Conservation (phyloP, 2,113 vertebrate genomes). For the Onychostoma macrolepis region DNA sequence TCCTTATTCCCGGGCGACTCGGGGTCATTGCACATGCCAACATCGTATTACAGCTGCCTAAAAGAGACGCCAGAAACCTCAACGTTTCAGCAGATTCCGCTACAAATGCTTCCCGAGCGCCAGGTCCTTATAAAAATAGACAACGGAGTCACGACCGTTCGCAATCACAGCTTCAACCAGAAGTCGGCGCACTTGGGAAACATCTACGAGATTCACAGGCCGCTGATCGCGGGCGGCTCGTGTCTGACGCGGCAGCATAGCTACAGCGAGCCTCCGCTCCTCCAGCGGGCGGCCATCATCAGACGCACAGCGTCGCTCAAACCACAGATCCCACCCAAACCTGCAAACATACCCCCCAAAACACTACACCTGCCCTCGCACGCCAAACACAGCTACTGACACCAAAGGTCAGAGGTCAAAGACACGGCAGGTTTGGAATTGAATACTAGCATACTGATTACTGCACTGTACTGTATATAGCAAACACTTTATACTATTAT, state of each 20-base stretch:
- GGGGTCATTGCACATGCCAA: background rate
- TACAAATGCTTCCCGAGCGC: conserved; percentile 58
- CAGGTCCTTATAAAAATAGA: conserved; percentile 75
- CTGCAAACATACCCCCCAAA: conserved; percentile 46
- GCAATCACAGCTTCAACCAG: conserved; percentile 76
- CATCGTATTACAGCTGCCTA: conserved; percentile 69
- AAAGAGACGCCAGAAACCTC: conserved; percentile 58
- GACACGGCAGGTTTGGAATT: background rate
- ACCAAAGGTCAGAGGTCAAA: background rate
- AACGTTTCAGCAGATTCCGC: conserved; percentile 69
- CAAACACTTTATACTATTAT: background rate
- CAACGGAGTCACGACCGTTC: conserved; percentile 61
- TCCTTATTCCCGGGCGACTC: background rate
- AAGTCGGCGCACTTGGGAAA: conserved; percentile 45
- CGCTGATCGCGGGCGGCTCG: conserved; percentile 28
- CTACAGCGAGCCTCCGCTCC: conserved; percentile 69
- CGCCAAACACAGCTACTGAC: background rate
- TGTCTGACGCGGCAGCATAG: conserved; percentile 80
- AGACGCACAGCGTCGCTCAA: conserved; percentile 77
- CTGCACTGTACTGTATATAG: background rate
- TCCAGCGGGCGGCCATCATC: conserved; percentile 61
- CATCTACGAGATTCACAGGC: conserved; percentile 42
- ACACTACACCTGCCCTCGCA: background rate
- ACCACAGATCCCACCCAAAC: conserved; percentile 73
- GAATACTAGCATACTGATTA: background rate